A percentile compares a stretch with the other conserved stretches of the same genome.
These are phyloP conservation scores for Macaca mulatta DNA, from an alignment of 2,113 vertebrate genomes.

Conservation along the genomic window DNA sequence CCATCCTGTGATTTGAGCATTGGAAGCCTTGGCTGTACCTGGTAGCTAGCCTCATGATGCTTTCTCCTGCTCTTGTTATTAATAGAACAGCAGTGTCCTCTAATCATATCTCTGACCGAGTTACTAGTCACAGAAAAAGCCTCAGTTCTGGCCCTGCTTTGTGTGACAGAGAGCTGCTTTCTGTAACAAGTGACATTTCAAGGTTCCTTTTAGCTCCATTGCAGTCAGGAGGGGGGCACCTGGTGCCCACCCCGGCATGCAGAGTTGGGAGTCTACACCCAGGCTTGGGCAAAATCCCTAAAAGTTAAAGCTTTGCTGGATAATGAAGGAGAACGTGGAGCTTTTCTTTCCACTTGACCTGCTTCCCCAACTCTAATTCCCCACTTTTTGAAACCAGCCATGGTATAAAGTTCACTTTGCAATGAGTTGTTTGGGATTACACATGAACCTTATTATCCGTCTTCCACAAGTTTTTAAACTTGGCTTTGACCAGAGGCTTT, in stretches of 20 bases:
- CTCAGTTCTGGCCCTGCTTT: neutral
- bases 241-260: neutral
- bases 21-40: neutral
- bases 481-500: neutral
- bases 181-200: slow-evolving; percentile 32
- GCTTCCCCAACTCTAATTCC: slow-evolving; percentile 57
- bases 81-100: neutral
- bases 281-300: slow-evolving; percentile 1
- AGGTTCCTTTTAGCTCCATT: neutral
- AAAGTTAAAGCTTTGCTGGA: neutral
- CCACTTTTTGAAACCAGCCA: slow-evolving; percentile 26
- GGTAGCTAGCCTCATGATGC: neutral
- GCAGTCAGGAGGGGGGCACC: neutral
- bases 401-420: slow-evolving; percentile 39
- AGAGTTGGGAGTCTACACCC: neutral
- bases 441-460: neutral
- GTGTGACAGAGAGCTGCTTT: slow-evolving; percentile 45
- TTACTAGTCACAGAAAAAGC: neutral
- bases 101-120: neutral
- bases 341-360: slow-evolving; percentile 71
- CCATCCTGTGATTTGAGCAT: neutral
- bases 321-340: neutral
- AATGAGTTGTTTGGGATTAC: slow-evolving; percentile 31
- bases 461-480: neutral
- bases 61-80: neutral